A percentile compares a stretch with the other conserved stretches of the same genome.
These are phyloP conservation scores for Orchesellides sinensis DNA, from an alignment of 2,888 invertebrate species.

Conservation along the genomic window DNA sequence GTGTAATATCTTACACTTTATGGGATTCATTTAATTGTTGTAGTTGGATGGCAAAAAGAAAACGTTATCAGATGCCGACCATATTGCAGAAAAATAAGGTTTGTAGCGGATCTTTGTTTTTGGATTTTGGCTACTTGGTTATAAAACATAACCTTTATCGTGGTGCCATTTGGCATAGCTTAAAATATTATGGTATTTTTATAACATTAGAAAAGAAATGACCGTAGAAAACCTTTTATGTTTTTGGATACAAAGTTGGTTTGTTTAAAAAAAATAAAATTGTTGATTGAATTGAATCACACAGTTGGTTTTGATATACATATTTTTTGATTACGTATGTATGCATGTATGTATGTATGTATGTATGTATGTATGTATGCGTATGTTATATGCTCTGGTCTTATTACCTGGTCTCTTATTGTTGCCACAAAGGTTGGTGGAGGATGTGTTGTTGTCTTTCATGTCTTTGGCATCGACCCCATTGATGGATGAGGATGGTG, in stretches of 20 bases:
- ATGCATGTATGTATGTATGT: not conserved
- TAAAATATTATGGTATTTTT: too few relatives aligned
- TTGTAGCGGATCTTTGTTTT: too few relatives aligned
- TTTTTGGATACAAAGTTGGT: too few relatives aligned
- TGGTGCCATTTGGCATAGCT: too few relatives aligned
- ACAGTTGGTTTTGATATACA: not conserved
- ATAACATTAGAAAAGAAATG: too few relatives aligned
- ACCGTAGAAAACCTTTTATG: too few relatives aligned
- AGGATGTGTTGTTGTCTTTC: conserved; percentile 68
- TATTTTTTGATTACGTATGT: not conserved
- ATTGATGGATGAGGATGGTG: conserved; percentile 72
- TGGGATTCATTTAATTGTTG: not conserved
- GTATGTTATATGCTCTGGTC: not conserved
- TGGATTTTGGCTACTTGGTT: conserved; percentile 39
- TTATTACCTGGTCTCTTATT: conserved; percentile 64
- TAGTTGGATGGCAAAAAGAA: too few relatives aligned
- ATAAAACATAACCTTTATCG: too few relatives aligned
- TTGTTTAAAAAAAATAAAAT: not conserved
- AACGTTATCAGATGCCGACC: too few relatives aligned
- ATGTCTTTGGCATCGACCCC: conserved; percentile 75
- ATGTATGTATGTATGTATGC: not conserved
- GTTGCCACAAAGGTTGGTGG: conserved; percentile 55
- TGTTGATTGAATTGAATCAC: not conserved
- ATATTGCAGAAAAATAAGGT: too few relatives aligned
- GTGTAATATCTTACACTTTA: conserved; percentile 10